Percentiles rank a stretch among this genome's conserved stretches.
Evolutionary conservation across 2,113 vertebrate species (phyloP).

Genomic region (Thamnophis sirtalis): DNA sequence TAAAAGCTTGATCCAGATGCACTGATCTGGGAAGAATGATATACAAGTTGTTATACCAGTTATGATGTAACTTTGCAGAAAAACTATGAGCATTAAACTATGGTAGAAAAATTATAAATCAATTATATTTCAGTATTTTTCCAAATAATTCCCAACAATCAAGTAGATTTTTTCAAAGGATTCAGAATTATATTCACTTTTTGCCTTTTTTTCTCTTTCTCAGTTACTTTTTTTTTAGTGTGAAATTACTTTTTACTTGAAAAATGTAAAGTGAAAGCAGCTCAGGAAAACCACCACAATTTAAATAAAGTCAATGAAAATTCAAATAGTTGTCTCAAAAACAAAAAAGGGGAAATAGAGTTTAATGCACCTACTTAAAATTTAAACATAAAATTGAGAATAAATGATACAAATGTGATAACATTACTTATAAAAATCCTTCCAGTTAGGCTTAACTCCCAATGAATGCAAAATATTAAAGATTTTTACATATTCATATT

Average conservation of each 20-base stretch:
- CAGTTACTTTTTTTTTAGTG: not conserved
- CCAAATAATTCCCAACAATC: not conserved
- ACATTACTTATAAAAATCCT: not conserved
- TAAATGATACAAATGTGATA: not conserved
- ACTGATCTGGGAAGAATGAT: not conserved
- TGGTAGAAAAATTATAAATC: not conserved
- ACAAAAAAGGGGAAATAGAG: not conserved
- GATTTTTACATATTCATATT: not conserved
- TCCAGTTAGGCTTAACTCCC: not conserved
- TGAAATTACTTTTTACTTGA: not conserved
- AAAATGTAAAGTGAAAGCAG: not conserved
- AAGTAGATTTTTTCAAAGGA: not conserved
- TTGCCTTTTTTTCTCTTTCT: not conserved
- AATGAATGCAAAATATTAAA: not conserved
- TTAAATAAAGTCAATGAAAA: not conserved
- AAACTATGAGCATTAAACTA: not conserved
- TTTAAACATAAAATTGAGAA: not conserved
- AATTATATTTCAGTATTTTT: not conserved
- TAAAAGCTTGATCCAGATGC: not conserved
- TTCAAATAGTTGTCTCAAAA: not conserved
- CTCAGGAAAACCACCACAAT: not conserved
- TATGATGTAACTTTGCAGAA: not conserved
- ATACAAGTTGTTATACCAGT: not conserved
- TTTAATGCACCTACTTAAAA: not conserved
- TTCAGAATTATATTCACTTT: not conserved